phyloP scores from a whole-genome alignment of 1,140 invertebrate genomes.

The Drosophila kepulauana region DNA sequence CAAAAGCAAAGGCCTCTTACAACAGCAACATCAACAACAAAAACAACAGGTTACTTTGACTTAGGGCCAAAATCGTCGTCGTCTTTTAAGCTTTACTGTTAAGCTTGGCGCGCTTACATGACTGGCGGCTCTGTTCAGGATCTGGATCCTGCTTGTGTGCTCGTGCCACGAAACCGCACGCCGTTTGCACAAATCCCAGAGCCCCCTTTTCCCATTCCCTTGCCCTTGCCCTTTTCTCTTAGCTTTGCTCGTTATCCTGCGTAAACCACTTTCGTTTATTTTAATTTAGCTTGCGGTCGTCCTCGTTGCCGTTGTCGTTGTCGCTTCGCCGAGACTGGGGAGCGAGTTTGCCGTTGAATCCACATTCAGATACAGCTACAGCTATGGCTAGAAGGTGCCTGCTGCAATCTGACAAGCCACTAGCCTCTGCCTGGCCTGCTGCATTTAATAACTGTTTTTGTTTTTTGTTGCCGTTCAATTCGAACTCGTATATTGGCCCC shows the following conservation, averaged over 20 bases:
- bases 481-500: conserved; percentile 53
- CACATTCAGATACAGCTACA: conserved; percentile 3
- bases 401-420: conserved; percentile 76
- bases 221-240: neutral
- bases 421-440: conserved; percentile 56
- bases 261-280: conserved; percentile 81
- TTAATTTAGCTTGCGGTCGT: conserved; percentile 77
- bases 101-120: conserved; percentile 69
- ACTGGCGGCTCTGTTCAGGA: conserved; percentile 21
- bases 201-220: neutral
- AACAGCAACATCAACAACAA: conserved; percentile 26
- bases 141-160: conserved; percentile 10
- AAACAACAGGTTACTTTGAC: conserved; percentile 6
- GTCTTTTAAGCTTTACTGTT: conserved; percentile 58
- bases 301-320: neutral
- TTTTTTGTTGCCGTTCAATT: conserved; percentile 63
- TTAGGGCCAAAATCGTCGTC: neutral
- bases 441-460: conserved; percentile 83
- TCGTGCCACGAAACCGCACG: conserved; percentile 65
- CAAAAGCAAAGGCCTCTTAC: conserved; percentile 59
- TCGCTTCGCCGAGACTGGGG: neutral
- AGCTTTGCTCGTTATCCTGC: conserved; percentile 57
- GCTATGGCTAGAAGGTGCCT: conserved; percentile 42
- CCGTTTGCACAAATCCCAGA: conserved; percentile 55
- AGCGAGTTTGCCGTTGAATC: conserved; percentile 1